phyloP scores from a whole-genome alignment of 2,797 vertebrate species.

The Prunella strophiata region DNA sequence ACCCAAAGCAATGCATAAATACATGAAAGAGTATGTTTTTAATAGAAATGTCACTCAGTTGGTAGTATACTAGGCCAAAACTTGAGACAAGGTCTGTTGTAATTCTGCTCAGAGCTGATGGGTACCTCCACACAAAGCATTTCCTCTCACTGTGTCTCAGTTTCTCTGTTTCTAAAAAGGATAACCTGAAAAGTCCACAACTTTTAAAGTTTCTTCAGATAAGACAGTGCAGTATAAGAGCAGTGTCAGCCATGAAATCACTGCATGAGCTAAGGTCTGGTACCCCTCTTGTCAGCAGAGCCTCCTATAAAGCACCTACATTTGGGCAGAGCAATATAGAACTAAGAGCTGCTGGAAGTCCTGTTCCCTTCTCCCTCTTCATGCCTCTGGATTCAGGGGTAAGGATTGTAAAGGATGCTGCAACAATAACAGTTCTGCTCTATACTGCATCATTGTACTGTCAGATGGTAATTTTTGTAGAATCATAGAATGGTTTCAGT shows the following conservation, averaged over 20 bases:
- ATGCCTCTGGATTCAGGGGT: neutral
- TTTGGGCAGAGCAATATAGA: neutral
- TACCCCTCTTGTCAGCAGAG: neutral
- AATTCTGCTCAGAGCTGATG: neutral
- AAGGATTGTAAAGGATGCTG: neutral
- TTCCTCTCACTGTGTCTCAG: neutral
- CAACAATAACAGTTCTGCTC: neutral
- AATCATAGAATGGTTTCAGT: neutral
- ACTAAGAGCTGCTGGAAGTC: neutral
- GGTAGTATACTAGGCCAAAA: neutral
- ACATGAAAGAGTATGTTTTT: neutral
- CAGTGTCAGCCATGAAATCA: neutral
- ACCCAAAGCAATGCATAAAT: neutral
- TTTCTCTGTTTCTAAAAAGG: neutral
- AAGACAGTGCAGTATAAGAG: neutral
- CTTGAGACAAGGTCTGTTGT: neutral
- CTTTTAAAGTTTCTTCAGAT: neutral
- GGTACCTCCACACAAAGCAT: neutral
- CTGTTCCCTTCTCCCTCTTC: neutral
- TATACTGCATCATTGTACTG: neutral
- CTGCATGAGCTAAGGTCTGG: neutral
- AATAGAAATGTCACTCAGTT: neutral
- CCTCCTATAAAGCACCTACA: fast-evolving
- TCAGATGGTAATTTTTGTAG: neutral
- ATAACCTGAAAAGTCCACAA: neutral